These are phyloP conservation scores for Cheilosia impressa DNA, from an alignment of 2,888 invertebrate species.

Conservation along the genomic window DNA sequence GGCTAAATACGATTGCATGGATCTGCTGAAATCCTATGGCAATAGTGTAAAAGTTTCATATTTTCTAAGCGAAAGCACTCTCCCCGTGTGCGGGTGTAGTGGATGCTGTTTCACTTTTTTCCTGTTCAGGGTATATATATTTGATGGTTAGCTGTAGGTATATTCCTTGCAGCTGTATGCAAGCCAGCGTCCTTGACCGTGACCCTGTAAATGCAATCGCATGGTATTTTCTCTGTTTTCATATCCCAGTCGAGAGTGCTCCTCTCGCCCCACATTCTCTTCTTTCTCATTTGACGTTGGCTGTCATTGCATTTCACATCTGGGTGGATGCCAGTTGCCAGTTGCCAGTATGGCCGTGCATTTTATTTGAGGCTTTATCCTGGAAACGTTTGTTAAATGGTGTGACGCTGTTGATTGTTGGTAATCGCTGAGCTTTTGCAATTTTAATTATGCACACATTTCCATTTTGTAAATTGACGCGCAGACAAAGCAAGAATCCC, in stretches of 20 bases:
- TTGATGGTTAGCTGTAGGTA: background rate
- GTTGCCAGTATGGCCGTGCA: constrained; percentile 6
- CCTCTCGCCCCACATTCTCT: constrained; percentile 7
- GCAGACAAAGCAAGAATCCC: constrained; percentile 2
- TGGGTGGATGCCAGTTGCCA: constrained; percentile 50
- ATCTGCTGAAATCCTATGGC: constrained; percentile 52
- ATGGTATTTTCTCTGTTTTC: constrained; percentile 68
- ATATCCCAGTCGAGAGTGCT: constrained; percentile 44
- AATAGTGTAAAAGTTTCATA: constrained; percentile 63
- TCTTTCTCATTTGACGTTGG: constrained; percentile 52
- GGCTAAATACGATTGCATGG: constrained; percentile 24
- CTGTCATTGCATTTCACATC: constrained; percentile 67
- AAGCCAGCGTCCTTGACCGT: constrained; percentile 64
- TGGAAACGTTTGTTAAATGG: constrained; percentile 47
- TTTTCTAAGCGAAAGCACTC: constrained; percentile 63
- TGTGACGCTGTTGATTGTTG: constrained; percentile 47
- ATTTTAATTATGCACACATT: constrained; percentile 55
- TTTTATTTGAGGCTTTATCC: constrained; percentile 40
- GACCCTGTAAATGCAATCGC: constrained; percentile 68
- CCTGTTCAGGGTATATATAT: background rate
- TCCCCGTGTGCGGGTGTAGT: constrained; percentile 51
- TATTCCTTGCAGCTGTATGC: constrained; percentile 41
- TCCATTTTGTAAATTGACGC: constrained; percentile 25
- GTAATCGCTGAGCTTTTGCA: constrained; percentile 57
- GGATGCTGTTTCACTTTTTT: constrained; percentile 41